Conservation (phyloP, 2,888 invertebrate species). For the Hartigia nigra region DNA sequence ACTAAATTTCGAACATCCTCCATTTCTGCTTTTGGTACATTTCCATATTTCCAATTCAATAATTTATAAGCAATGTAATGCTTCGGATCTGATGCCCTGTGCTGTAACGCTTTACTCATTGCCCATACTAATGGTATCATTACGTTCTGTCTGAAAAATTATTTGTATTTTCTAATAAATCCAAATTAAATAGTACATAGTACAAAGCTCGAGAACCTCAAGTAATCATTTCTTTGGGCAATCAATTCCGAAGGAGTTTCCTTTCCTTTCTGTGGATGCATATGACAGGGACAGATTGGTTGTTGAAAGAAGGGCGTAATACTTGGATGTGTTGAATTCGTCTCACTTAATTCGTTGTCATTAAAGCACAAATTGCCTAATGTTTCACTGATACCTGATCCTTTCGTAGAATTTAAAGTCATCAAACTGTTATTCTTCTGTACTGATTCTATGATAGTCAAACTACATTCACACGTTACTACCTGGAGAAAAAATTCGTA, state of each 20-base stretch:
- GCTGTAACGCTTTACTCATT: slow-evolving; percentile 35
- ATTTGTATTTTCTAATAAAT: slow-evolving; percentile 2
- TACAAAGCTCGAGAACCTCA: slow-evolving; percentile 7
- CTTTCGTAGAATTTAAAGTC: neutral
- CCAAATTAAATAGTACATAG: neutral
- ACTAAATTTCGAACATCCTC: slow-evolving; percentile 28
- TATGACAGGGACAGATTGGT: neutral
- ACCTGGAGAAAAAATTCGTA: neutral
- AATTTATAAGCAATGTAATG: slow-evolving; percentile 47
- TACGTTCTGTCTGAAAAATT: slow-evolving; percentile 37
- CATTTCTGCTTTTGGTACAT: slow-evolving; percentile 28
- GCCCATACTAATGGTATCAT: slow-evolving; percentile 51
- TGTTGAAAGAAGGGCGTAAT: neutral
- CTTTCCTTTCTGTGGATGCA: neutral
- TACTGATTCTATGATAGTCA: slow-evolving; percentile 14
- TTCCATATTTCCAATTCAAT: slow-evolving; percentile 42
- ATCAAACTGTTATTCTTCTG: neutral
- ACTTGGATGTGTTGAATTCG: neutral
- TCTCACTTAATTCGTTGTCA: neutral
- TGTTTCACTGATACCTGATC: neutral
- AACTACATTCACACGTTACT: slow-evolving; percentile 15
- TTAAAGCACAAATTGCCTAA: neutral
- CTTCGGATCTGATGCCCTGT: slow-evolving; percentile 42
- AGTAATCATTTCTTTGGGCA: slow-evolving; percentile 12
- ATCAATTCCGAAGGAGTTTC: slow-evolving; percentile 5